phyloP scores from a whole-genome alignment of 2,797 vertebrate genomes.

The Yasuhikotakia modesta region DNA sequence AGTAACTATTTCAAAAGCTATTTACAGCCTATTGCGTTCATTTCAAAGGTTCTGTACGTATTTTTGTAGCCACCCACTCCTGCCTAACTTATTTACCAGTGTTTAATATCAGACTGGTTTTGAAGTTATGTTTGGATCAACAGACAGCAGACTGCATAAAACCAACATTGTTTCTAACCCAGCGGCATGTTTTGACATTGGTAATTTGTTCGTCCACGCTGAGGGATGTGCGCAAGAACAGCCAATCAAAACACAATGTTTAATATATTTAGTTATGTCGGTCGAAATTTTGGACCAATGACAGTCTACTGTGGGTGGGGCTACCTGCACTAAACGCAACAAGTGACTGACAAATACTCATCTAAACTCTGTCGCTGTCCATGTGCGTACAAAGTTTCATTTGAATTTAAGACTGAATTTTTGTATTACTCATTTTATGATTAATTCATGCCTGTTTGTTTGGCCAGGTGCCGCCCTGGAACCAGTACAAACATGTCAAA shows the following conservation, averaged over 20 bases:
- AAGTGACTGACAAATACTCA: not conserved
- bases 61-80: slow-evolving; percentile 3
- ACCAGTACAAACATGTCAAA: slow-evolving; percentile 53
- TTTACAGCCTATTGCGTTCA: slow-evolving; percentile 23
- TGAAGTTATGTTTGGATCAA: no score
- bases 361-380: no score
- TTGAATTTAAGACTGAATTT: slow-evolving; percentile 19
- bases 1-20: slow-evolving; percentile 22
- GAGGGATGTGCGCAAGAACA: not conserved
- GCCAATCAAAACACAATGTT: not conserved
- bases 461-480: slow-evolving; percentile 24
- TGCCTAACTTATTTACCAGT: no score
- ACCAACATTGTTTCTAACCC: not conserved
- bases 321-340: no score
- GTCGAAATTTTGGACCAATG: not conserved
- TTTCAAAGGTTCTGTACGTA: slow-evolving; percentile 17
- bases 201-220: not conserved
- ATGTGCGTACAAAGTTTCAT: not conserved
- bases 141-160: no score
- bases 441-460: slow-evolving; percentile 31
- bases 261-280: not conserved
- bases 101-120: no score
- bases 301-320: not conserved
- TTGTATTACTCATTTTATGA: not conserved
- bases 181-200: not conserved